phyloP scores from a whole-genome alignment of 1,140 invertebrate species.

The Ooceraea biroi region DNA sequence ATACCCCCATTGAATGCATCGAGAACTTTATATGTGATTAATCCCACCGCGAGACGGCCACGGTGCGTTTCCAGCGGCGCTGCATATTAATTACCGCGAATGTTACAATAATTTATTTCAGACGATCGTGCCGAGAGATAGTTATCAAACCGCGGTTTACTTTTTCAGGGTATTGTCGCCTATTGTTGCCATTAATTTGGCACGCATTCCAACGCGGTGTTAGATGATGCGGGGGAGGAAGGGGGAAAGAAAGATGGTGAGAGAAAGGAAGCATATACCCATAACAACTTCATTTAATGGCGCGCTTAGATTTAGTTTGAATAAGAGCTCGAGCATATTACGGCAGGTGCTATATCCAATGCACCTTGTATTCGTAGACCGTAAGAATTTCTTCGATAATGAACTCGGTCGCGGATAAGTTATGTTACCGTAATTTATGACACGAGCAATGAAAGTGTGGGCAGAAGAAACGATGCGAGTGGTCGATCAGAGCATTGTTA shows the following conservation, averaged over 20 bases:
- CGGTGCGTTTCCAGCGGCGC: slow-evolving; percentile 35
- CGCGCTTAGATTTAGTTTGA: not conserved
- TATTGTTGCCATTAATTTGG: not conserved
- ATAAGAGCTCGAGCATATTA: not conserved
- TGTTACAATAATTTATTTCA: slow-evolving; percentile 27
- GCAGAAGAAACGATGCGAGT: not conserved
- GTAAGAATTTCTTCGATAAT: slow-evolving; percentile 1
- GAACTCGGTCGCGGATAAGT: not conserved
- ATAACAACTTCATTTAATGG: slow-evolving; percentile 1
- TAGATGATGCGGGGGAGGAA: not conserved
- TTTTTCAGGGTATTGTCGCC: not conserved
- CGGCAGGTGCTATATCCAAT: not conserved
- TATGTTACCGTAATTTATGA: slow-evolving; percentile 5
- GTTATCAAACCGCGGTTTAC: not conserved
- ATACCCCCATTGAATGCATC: slow-evolving; percentile 46
- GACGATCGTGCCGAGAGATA: not conserved
- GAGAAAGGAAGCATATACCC: not conserved
- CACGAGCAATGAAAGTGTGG: no score
- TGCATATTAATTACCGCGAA: slow-evolving; percentile 59
- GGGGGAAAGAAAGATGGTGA: not conserved
- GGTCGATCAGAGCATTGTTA: not conserved
- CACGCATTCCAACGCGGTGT: not conserved
- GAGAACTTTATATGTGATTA: slow-evolving; percentile 58
- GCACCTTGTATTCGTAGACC: not conserved
- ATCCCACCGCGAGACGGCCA: slow-evolving; percentile 9